phyloP scores from a whole-genome alignment of 1,140 invertebrate species.

The Drosophila aff. region DNA sequence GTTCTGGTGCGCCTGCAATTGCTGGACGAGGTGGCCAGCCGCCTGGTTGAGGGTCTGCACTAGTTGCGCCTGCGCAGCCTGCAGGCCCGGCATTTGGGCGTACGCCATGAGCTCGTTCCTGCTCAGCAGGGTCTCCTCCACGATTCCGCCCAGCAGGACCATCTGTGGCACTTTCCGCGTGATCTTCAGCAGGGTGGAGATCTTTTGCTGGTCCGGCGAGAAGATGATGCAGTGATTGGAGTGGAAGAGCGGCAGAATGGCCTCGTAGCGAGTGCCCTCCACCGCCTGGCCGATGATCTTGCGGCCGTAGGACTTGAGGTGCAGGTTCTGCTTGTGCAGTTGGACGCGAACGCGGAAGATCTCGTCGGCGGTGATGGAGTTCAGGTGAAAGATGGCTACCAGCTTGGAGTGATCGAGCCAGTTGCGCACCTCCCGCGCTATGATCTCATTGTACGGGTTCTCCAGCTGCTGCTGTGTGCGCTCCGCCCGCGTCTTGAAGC shows the following conservation, averaged over 20 bases:
- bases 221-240: slow-evolving; percentile 88
- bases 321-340: slow-evolving; percentile 88
- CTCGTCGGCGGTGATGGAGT: slow-evolving; percentile 88
- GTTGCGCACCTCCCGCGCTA: slow-evolving; percentile 89
- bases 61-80: slow-evolving; percentile 87
- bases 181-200: slow-evolving; percentile 87
- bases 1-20: slow-evolving; percentile 89
- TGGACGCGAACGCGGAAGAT: slow-evolving; percentile 87
- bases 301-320: slow-evolving; percentile 87
- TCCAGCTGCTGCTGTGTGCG: slow-evolving; percentile 73
- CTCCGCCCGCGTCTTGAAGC: slow-evolving; percentile 57
- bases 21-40: slow-evolving; percentile 87
- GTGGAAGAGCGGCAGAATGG: slow-evolving; percentile 86
- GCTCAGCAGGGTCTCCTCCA: slow-evolving; percentile 88
- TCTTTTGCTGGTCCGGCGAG: slow-evolving; percentile 87
- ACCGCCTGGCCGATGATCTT: slow-evolving; percentile 88
- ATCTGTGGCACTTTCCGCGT: slow-evolving; percentile 88
- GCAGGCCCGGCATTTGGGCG: slow-evolving; percentile 88
- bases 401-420: slow-evolving; percentile 90
- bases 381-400: slow-evolving; percentile 89
- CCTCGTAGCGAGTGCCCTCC: slow-evolving; percentile 87
- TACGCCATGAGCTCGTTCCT: slow-evolving; percentile 89
- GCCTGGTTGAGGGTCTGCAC: slow-evolving; percentile 88
- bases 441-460: slow-evolving; percentile 89
- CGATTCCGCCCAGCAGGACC: slow-evolving; percentile 89